These are phyloP conservation scores for Clusia tigrina DNA, from an alignment of 2,888 invertebrate species.

Conservation along the genomic window DNA sequence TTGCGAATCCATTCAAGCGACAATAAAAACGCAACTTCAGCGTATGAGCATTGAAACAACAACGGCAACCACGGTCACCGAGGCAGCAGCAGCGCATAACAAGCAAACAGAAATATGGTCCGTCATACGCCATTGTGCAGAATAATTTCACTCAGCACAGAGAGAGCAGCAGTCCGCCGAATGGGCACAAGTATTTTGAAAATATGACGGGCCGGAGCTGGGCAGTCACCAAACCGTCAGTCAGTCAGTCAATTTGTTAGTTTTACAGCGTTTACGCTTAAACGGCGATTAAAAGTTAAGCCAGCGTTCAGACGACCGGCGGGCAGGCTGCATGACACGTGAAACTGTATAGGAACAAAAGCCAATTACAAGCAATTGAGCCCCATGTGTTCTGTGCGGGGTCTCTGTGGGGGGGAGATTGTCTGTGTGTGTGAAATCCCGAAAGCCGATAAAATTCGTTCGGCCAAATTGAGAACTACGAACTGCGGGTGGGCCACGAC, in stretches of 20 bases:
- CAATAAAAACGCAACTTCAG: constrained; percentile 1
- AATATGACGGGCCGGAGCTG: constrained; percentile 9
- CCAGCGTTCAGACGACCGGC: no score
- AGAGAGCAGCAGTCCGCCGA: neutral
- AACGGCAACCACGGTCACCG: neutral
- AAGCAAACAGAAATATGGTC: constrained; percentile 33
- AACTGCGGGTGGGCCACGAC: no score
- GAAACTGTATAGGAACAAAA: neutral
- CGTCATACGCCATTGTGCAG: constrained; percentile 48
- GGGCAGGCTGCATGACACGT: neutral
- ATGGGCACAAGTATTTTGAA: constrained; percentile 10
- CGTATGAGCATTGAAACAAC: neutral
- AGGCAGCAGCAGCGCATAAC: neutral
- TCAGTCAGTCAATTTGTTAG: neutral
- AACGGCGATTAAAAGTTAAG: neutral
- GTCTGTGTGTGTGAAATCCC: neutral
- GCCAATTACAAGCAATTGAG: neutral
- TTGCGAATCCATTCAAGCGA: constrained; percentile 27
- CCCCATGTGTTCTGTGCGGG: neutral
- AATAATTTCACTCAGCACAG: constrained; percentile 37
- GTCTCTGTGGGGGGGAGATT: neutral
- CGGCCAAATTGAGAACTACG: no score
- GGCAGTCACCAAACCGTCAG: neutral
- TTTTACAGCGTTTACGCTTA: neutral
- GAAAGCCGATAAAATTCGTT: no score